Percentiles rank a stretch among this genome's conserved stretches.
These are phyloP conservation scores for Murina feae DNA, from an alignment of 2,113 vertebrate genomes.

Conservation along the genomic window DNA sequence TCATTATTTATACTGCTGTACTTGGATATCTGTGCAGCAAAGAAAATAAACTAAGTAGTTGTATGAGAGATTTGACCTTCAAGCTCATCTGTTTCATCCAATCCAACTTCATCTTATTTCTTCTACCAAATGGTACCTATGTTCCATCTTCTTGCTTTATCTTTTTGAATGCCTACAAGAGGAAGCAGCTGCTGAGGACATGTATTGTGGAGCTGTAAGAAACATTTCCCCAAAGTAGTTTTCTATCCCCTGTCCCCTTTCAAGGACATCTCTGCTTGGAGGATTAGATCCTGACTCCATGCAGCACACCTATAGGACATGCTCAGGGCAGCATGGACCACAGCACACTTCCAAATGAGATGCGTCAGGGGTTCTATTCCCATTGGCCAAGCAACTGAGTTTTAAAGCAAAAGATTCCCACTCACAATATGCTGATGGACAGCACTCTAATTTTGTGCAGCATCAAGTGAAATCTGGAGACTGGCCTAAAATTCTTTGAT, in stretches of 20 bases:
- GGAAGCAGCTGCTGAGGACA: background rate
- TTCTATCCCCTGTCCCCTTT: background rate
- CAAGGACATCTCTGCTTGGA: background rate
- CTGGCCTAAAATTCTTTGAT: background rate
- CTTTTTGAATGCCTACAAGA: background rate
- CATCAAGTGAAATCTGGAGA: background rate
- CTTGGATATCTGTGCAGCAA: background rate
- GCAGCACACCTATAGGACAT: background rate
- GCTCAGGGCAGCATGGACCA: background rate
- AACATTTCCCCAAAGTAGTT: background rate
- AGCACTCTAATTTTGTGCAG: background rate
- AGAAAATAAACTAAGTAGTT: background rate
- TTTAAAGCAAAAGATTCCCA: background rate
- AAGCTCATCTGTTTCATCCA: background rate
- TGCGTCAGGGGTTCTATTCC: background rate
- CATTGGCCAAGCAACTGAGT: background rate
- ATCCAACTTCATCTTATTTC: constrained; percentile 14
- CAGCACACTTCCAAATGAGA: background rate
- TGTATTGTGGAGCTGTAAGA: background rate
- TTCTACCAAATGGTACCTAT: background rate
- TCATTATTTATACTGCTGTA: background rate
- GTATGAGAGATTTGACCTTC: constrained; percentile 21
- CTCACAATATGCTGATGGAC: background rate
- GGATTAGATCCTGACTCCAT: background rate
- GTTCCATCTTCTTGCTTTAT: background rate